These are phyloP conservation scores for Scytalopus superciliaris DNA, from an alignment of 2,113 vertebrate species.

Conservation along the genomic window DNA sequence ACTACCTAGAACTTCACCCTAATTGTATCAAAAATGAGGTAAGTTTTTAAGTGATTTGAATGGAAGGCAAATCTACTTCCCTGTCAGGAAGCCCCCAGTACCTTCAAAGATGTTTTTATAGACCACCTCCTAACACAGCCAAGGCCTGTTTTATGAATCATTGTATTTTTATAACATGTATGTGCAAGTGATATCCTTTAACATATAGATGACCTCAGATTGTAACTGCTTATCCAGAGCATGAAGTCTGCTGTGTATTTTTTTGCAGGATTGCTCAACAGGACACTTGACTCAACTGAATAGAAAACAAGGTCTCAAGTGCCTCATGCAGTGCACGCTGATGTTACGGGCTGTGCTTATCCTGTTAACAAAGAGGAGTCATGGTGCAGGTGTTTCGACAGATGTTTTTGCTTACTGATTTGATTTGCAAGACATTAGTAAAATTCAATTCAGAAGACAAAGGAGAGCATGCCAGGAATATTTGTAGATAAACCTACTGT, in stretches of 20 bases:
- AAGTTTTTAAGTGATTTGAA: neutral
- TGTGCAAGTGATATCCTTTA: neutral
- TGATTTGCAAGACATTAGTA: neutral
- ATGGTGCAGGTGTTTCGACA: neutral
- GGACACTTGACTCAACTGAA: neutral
- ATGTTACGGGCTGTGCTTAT: fast-evolving
- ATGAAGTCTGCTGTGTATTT: neutral
- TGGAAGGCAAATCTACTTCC: neutral
- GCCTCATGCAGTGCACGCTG: neutral
- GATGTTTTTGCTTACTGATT: neutral
- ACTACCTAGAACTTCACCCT: neutral
- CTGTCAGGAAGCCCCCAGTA: neutral
- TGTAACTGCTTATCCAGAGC: neutral
- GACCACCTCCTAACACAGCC: neutral
- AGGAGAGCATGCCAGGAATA: neutral
- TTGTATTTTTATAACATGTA: neutral
- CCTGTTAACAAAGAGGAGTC: neutral
- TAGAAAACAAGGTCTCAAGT: neutral
- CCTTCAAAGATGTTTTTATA: neutral
- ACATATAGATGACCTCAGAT: neutral
- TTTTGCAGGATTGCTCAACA: neutral
- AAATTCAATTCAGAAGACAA: neutral
- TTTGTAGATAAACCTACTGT: neutral
- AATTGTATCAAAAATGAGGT: neutral
- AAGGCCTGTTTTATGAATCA: neutral